Evolutionary conservation across 2,888 invertebrate species (phyloP).

Genomic region (Monoplex corrugatus): DNA sequence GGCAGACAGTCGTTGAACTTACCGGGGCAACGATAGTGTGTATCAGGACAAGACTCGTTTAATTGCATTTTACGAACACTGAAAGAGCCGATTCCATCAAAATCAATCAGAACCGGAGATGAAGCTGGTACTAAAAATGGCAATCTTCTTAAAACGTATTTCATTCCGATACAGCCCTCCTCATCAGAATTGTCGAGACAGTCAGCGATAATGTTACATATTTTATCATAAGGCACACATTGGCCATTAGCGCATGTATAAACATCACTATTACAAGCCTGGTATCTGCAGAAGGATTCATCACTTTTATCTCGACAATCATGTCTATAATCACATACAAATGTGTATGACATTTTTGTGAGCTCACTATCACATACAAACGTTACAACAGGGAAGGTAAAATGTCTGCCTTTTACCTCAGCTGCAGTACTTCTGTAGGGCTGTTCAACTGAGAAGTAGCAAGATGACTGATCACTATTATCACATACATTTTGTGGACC

Average conservation of each 20-base stretch:
- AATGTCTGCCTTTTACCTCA: background rate
- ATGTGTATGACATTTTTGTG: background rate
- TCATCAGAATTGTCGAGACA: background rate
- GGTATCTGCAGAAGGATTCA: background rate
- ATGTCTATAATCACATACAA: background rate
- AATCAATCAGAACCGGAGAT: background rate
- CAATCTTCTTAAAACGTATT: background rate
- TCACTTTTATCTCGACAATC: slow-evolving; percentile 6
- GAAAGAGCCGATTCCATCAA: background rate
- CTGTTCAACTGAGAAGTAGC: background rate
- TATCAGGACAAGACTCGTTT: background rate
- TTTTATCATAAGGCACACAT: background rate
- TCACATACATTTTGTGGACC: background rate
- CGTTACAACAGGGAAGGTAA: background rate
- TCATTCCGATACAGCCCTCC: background rate
- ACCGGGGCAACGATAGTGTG: background rate
- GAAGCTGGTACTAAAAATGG: no score
- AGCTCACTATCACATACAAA: background rate
- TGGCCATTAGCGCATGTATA: background rate
- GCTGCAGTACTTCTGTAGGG: background rate
- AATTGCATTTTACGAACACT: background rate
- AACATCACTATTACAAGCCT: background rate
- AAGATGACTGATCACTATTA: background rate
- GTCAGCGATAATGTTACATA: background rate
- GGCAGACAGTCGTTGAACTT: background rate